Evolutionary conservation across 2,888 invertebrate species (phyloP), one percentile per base, ranked within the genome.

Genomic region (Leptarthrus brevirostris): DNA sequence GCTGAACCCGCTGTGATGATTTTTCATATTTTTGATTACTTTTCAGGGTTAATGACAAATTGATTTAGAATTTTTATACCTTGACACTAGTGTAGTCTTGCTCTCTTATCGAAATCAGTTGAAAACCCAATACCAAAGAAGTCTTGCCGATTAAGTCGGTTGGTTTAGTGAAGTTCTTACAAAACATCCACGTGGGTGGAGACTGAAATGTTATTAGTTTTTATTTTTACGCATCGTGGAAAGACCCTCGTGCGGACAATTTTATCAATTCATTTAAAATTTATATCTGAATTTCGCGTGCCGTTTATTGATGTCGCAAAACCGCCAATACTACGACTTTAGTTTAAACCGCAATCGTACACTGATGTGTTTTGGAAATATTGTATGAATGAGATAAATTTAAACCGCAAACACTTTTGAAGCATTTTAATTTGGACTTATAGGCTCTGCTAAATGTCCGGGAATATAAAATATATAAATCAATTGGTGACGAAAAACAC

Each of bases 191-290:
- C 34, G 58, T 58, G 58, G 58, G 40, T 40, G 40, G 40, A 36
- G 34, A 36, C 18, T n/a, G 58, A 58, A 18, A 24, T 58, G 49
- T 18, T 49, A 12, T 49, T 16, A 2, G 14, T 49, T 49, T 49
- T 16, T 49, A 20, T 49, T 49, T 58, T 58, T 58, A 58, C 58
- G 58, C 58, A 58, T 58, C 34, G 36, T 36, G 58, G 40, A 40
- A 40, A 40, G 36, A 36, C 58, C 58, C 58, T 58, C 58, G 58
- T 58, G 58, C 4, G 10, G 6, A 12, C 40, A 12, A 40, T 36
- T 40, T 34, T 36, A 58, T 36, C 20, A 36, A 36, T 8, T 36
- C 20, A 58, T 36, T 58, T 36, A 58, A 34, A n/a, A 12, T 58
- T 36, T 36, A 58, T n/a, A n/a, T 20, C 58, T 58, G 18, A 12